Conservation (phyloP, 2,797 vertebrate species). For the Aulostomus chinensis region DNA sequence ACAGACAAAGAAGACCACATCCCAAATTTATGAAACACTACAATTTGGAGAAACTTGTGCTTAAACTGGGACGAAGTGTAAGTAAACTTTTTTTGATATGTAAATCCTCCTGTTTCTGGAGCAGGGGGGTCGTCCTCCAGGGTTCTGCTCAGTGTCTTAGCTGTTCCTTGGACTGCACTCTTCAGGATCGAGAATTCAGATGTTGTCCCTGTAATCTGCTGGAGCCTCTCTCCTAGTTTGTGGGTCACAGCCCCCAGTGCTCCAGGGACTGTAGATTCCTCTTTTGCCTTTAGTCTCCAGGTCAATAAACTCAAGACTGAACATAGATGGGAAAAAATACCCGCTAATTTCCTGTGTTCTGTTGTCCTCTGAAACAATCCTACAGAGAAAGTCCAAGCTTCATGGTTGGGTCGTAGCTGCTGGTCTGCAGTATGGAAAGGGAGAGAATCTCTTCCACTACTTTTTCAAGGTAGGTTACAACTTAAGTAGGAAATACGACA, state of each 20-base stretch:
- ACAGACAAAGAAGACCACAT: constrained; percentile 83
- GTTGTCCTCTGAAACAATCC: background rate
- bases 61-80: constrained; percentile 86
- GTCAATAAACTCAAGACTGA: no score
- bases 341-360: no score
- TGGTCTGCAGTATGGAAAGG: constrained; percentile 91
- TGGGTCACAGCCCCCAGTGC: no score
- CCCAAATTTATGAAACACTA: constrained; percentile 83
- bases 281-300: no score
- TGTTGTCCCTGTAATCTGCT: no score
- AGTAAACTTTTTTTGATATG: constrained; percentile 35
- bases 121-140: no score
- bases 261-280: no score
- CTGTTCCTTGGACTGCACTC: no score
- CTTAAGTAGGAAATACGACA: background rate
- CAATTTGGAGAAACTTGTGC: constrained; percentile 86
- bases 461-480: constrained; percentile 90
- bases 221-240: no score
- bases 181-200: no score
- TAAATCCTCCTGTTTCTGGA: background rate
- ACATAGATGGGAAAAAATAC: no score
- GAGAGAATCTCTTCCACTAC: constrained; percentile 87
- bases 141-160: no score
- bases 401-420: constrained; percentile 83
- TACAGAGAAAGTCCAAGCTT: constrained; percentile 78